These are phyloP conservation scores for Dyspetes luteomarginatus DNA, from an alignment of 2,888 invertebrate species.

Conservation along the genomic window DNA sequence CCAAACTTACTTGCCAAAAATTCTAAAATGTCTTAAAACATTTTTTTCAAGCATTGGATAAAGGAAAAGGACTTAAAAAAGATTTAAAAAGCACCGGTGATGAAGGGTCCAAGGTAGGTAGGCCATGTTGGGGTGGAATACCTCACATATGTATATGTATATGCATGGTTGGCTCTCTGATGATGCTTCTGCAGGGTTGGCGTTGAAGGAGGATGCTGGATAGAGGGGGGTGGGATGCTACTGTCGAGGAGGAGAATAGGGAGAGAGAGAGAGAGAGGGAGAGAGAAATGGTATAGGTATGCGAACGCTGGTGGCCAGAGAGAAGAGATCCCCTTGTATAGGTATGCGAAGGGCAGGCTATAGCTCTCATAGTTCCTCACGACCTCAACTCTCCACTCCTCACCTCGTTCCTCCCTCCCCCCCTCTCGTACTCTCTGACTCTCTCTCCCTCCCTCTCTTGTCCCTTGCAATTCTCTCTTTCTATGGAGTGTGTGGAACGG, in stretches of 20 bases:
- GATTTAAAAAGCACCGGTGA: no score
- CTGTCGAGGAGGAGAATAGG: conserved; percentile 24
- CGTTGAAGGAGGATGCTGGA: conserved; percentile 22
- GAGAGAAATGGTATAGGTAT: conserved; percentile 71
- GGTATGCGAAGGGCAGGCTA: conserved; percentile 64
- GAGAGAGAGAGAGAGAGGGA: conserved; percentile 19
- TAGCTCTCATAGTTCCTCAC: conserved; percentile 40
- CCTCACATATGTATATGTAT: conserved; percentile 16
- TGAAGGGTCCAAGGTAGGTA: no score
- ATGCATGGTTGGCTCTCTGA: conserved; percentile 34
- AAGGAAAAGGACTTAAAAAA: no score
- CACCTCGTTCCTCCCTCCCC: conserved; percentile 17
- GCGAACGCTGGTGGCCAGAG: conserved; percentile 51
- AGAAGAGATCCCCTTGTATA: conserved; percentile 62
- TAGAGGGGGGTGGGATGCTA: background rate
- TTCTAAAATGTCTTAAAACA: no score
- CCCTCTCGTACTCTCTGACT: conserved; percentile 27
- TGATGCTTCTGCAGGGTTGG: conserved; percentile 46
- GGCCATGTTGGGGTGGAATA: no score
- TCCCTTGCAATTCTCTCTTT: conserved; percentile 27
- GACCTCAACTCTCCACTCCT: conserved; percentile 31
- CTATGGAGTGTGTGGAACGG: conserved; percentile 38
- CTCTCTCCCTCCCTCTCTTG: conserved; percentile 5
- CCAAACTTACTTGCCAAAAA: no score
- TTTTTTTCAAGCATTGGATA: no score